A percentile compares a stretch with the other conserved stretches of the same genome.
Conservation (phyloP, 2,113 vertebrate species). For the Gnathonemus longibarbis region DNA sequence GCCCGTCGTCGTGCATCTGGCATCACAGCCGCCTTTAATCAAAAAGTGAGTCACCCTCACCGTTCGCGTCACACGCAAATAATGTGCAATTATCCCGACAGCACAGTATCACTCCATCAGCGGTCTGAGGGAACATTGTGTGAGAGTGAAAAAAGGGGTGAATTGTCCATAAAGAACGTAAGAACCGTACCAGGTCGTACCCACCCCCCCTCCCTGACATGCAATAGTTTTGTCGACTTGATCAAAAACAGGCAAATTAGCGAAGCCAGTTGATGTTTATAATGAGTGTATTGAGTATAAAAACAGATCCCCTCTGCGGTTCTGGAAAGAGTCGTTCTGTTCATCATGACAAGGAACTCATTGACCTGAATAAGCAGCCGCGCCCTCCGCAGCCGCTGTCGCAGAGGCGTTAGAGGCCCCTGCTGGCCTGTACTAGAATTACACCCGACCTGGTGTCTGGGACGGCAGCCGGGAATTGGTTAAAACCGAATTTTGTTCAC, state of each 20-base stretch:
- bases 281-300: constrained; percentile 21
- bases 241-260: background rate
- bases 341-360: constrained; percentile 66
- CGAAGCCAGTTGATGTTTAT: constrained; percentile 12
- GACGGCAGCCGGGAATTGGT: background rate
- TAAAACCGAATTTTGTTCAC: background rate
- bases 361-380: constrained; percentile 78
- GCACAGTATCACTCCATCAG: background rate
- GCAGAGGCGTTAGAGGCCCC: constrained; percentile 62
- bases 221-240: constrained; percentile 4
- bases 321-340: constrained; percentile 62
- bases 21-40: background rate
- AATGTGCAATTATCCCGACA: constrained; percentile 2
- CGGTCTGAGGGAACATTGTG: background rate
- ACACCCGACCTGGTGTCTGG: constrained; percentile 5
- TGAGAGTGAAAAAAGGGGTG: background rate
- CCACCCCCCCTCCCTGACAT: background rate
- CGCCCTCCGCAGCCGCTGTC: constrained; percentile 46
- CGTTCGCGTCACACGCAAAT: background rate
- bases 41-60: background rate
- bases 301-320: constrained; percentile 33
- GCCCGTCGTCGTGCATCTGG: background rate
- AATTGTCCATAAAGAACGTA: background rate
- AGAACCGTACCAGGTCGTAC: background rate
- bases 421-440: constrained; percentile 49